Conservation (phyloP, 2,113 vertebrate species). For the Phylloscopus whistleri region DNA sequence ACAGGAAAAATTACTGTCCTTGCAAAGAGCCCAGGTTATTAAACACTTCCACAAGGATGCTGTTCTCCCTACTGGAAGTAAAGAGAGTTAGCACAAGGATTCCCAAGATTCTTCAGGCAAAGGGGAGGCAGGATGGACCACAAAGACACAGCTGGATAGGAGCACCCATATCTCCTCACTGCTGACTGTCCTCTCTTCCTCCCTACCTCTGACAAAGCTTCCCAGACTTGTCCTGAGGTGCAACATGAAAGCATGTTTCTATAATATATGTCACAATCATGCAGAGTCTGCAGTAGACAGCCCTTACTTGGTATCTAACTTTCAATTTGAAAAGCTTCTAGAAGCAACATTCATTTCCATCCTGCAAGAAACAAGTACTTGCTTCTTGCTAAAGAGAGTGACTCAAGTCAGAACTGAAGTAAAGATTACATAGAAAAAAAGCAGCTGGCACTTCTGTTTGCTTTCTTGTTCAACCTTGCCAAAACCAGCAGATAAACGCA, state of each 20-base stretch:
- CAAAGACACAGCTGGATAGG: background rate
- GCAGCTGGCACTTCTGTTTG: background rate
- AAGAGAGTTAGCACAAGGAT: background rate
- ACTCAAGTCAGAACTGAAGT: background rate
- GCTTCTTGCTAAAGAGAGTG: background rate
- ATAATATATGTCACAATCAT: background rate
- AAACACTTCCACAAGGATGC: background rate
- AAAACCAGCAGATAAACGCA: background rate
- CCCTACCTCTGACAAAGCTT: background rate
- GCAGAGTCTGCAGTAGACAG: background rate
- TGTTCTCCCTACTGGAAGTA: background rate
- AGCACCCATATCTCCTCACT: background rate
- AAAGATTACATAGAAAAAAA: background rate
- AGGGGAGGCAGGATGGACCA: background rate
- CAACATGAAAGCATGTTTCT: background rate
- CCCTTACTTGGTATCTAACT: background rate
- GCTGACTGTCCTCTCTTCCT: background rate
- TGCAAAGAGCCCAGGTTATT: background rate
- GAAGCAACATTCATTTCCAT: background rate
- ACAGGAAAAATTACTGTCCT: background rate
- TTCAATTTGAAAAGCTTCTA: background rate
- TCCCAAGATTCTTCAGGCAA: background rate
- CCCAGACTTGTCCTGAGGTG: background rate
- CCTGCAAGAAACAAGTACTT: background rate
- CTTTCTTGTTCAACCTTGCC: background rate